phyloP scores from a whole-genome alignment of 2,888 invertebrate species.

The Habroteleia sp. region DNA sequence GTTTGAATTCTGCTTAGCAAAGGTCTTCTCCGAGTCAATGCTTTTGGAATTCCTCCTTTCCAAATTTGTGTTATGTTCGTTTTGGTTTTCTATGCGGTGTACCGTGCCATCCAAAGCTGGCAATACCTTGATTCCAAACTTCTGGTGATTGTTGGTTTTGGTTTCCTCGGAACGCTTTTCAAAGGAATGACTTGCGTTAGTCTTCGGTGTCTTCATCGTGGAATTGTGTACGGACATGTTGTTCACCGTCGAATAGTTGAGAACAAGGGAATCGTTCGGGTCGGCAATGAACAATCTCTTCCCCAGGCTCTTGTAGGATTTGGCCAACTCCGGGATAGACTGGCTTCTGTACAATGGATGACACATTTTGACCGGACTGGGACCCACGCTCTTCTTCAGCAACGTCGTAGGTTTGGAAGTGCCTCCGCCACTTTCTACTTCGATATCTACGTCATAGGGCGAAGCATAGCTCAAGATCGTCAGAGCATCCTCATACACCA shows the following conservation, averaged over 20 bases:
- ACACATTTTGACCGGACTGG: constrained; percentile 82
- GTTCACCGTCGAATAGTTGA: constrained; percentile 81
- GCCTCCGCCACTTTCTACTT: constrained; percentile 84
- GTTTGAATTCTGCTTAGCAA: constrained; percentile 25
- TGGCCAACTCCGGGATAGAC: constrained; percentile 88
- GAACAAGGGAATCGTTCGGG: constrained; percentile 79
- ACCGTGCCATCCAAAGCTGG: constrained; percentile 78
- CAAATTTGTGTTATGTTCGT: constrained; percentile 79
- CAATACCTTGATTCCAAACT: constrained; percentile 87
- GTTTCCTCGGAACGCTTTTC: constrained; percentile 81
- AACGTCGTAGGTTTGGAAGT: constrained; percentile 79
- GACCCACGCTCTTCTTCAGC: constrained; percentile 78
- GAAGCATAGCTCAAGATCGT: constrained; percentile 95
- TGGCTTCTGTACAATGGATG: constrained; percentile 91
- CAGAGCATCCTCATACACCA: constrained; percentile 94
- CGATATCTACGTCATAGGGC: constrained; percentile 92
- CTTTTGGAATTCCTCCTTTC: constrained; percentile 77
- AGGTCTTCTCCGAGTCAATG: constrained; percentile 67
- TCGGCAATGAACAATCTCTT: constrained; percentile 80
- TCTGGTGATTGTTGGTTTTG: constrained; percentile 83
- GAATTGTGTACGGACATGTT: constrained; percentile 61
- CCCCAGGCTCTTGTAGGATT: constrained; percentile 81
- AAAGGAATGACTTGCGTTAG: constrained; percentile 71
- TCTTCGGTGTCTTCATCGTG: constrained; percentile 75
- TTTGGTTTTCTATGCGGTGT: constrained; percentile 78